Evolutionary conservation across 2,888 invertebrate genomes (phyloP), one percentile per base, ranked within the genome.

Genomic region (Mythimna loreyi): DNA sequence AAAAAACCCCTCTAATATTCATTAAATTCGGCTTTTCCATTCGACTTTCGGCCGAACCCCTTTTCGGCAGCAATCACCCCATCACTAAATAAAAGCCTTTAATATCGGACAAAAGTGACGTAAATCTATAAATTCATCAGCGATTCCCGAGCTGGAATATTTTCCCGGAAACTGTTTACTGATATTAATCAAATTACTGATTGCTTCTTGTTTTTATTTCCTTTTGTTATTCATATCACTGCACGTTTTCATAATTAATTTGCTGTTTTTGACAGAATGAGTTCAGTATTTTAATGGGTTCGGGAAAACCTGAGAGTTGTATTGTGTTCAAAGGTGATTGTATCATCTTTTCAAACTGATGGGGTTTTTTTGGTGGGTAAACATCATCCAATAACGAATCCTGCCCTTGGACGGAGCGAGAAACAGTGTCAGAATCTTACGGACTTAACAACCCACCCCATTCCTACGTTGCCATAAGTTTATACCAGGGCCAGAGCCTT

Each of bases 171-270:
- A 59, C 40, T 73, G 45, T 67, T 50, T 19, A 52, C 28, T 55
- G 58, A 55, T 62, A 50, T 75, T 55, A 63, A 62, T 63, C 25
- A 55, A 62, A 63, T 78, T 62, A 58, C 33, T 28, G 28, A 58
- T 16, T 58, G 52, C 30, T 62, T 56, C 45, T 62, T 45, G 62
- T 49, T 67, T 58, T 59, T 43, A 67, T 56, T 78, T 47, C n/a
- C n/a, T 45, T 72, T 40, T 66, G 19, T 52, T 49, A 30, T 49
- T 36, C 2, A 56, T 23, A 23, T 57, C 25, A n/a, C 28, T 57
- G 2, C 7, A 9, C 9, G n/a, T 58, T 72, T 57, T 33, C 0
- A 43, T 55, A 25, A 49, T 53, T 13, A 25, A 50, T 25, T 30
- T 49, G 9, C 40, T 63, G 40, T 25, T 49, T 30, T 45, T 36